Conservation (phyloP, 2,797 vertebrate genomes). For the Lycodopsis pacificus region DNA sequence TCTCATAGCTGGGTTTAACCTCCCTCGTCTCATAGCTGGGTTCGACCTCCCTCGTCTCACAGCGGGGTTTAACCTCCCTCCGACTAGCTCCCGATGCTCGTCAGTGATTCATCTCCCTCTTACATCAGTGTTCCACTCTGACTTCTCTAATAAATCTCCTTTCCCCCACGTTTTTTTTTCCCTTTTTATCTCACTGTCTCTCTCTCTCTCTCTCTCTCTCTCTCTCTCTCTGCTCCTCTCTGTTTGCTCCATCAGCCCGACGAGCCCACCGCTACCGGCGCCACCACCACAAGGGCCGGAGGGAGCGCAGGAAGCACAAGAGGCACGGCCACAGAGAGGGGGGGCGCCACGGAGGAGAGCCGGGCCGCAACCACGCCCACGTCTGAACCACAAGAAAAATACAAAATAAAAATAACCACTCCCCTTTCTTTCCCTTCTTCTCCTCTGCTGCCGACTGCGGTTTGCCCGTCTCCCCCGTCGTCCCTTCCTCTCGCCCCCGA, state of each 20-base stretch:
- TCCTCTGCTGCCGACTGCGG: conserved; percentile 50
- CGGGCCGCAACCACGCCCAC: conserved; percentile 75
- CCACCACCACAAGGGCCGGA: conserved; percentile 90
- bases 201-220: neutral
- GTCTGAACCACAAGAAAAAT: conserved; percentile 82
- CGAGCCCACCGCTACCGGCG: conserved; percentile 91
- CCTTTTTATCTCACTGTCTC: neutral
- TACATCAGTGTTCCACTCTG: conserved; percentile 24
- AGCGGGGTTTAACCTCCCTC: conserved; percentile 33
- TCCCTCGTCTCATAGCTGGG: no score
- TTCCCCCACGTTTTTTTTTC: neutral
- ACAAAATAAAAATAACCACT: neutral
- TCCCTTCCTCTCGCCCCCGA: conserved; percentile 11
- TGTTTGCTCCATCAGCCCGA: conserved; percentile 82
- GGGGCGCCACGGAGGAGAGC: conserved; percentile 76
- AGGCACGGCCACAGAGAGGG: conserved; percentile 82
- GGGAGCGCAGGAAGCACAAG: conserved; percentile 93
- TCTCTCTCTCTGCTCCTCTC: conserved; percentile 2
- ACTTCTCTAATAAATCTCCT: conserved; percentile 31
- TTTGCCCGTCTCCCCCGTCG: conserved; percentile 57
- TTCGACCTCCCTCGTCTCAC: neutral
- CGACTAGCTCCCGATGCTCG: conserved; percentile 20
- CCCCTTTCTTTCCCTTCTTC: conserved; percentile 9
- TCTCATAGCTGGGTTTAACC: no score
- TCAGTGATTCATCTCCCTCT: conserved; percentile 42